Percentiles rank a stretch among this genome's conserved stretches.
Conservation (phyloP, 2,113 vertebrate species). For the Corvus hawaiiensis region DNA sequence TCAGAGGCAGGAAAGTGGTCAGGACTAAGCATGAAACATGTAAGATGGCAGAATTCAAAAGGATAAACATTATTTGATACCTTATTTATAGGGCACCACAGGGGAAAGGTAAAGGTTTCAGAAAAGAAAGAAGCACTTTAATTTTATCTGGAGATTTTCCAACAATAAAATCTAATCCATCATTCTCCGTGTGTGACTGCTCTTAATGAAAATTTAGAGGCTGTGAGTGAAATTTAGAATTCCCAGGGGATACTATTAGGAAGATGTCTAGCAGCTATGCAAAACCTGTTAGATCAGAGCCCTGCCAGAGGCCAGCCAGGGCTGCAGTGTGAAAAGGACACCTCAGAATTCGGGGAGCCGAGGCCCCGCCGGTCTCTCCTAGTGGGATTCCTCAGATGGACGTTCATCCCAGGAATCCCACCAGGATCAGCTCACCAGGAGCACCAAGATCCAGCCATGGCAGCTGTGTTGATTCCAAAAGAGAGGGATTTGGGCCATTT, state of each 20-base stretch:
- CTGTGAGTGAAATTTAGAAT: constrained; percentile 70
- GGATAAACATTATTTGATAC: constrained; percentile 54
- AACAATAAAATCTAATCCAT: constrained; percentile 74
- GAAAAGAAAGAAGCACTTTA: constrained; percentile 63
- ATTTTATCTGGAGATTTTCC: constrained; percentile 73
- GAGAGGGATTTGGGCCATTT: neutral
- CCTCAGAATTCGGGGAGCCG: neutral
- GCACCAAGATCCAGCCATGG: rapidly evolving
- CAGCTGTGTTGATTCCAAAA: neutral
- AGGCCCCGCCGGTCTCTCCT: neutral
- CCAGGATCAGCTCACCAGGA: neutral
- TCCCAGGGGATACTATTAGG: constrained; percentile 59
- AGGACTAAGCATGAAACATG: neutral
- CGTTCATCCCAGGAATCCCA: neutral
- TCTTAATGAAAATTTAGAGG: constrained; percentile 70
- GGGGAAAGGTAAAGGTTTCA: constrained; percentile 41
- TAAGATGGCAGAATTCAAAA: constrained; percentile 23
- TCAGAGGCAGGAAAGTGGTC: constrained; percentile 19
- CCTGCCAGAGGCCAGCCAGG: neutral
- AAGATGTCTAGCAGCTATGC: constrained; percentile 51
- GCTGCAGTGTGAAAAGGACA: neutral
- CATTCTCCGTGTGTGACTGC: constrained; percentile 63
- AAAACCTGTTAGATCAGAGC: constrained; percentile 32
- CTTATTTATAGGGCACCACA: constrained; percentile 31
- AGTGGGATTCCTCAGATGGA: rapidly evolving